Evolutionary conservation across 2,888 invertebrate genomes (phyloP).

Genomic region (Trilocha varians): DNA sequence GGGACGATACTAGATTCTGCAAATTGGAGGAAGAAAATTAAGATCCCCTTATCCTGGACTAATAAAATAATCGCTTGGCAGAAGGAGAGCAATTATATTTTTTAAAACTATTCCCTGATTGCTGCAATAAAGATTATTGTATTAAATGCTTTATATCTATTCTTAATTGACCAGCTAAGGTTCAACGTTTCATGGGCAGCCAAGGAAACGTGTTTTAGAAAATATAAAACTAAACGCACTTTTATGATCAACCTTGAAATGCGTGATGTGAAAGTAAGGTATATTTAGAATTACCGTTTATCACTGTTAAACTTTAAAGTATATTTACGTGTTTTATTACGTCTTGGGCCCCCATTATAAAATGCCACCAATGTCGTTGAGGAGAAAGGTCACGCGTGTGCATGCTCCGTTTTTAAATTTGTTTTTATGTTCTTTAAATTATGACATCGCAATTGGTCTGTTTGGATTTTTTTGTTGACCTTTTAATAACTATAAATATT

Average conservation of each 20-base stretch:
- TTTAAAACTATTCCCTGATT: no score
- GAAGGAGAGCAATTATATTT: no score
- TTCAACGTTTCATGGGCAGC: background rate
- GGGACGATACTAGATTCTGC: no score
- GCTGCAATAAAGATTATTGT: no score
- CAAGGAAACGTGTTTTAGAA: background rate
- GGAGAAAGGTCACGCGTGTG: conserved; percentile 9
- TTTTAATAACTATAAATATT: no score
- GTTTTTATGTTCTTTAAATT: background rate
- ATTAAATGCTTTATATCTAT: no score
- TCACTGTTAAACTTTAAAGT: conserved; percentile 24
- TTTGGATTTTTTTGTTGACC: no score
- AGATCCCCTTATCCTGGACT: no score
- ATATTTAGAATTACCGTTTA: conserved; percentile 23
- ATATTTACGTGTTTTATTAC: conserved; percentile 33
- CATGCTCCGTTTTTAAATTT: conserved; percentile 1
- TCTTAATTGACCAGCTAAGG: no score
- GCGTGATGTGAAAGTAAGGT: conserved; percentile 27
- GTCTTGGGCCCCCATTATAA: conserved; percentile 18
- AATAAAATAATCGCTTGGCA: no score
- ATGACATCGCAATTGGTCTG: background rate
- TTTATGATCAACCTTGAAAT: conserved; percentile 7
- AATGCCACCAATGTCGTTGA: conserved; percentile 17
- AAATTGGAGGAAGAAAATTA: no score
- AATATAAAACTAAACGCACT: background rate